A percentile compares a stretch with the other conserved stretches of the same genome.
These are phyloP conservation scores for Apotomis capreana DNA, from an alignment of 2,888 invertebrate genomes.

Conservation along the genomic window DNA sequence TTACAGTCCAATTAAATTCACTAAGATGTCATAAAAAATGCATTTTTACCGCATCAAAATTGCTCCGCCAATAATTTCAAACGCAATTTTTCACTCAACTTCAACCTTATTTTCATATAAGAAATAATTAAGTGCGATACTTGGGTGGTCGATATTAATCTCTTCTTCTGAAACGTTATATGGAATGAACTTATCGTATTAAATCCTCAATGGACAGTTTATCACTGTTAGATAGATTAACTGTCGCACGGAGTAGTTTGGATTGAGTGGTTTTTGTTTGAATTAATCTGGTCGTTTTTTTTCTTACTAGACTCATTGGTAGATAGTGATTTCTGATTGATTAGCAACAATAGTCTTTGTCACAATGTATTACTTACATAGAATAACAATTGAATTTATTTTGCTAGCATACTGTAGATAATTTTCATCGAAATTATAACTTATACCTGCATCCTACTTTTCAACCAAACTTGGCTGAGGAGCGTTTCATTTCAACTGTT, in stretches of 20 bases:
- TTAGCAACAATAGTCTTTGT: conserved; percentile 8
- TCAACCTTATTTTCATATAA: conserved; percentile 5
- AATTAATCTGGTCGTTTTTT: conserved; percentile 5
- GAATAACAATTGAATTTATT: too few relatives aligned
- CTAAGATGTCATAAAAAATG: conserved; percentile 17
- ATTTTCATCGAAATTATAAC: too few relatives aligned
- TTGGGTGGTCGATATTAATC: conserved; percentile 37
- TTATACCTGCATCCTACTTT: too few relatives aligned
- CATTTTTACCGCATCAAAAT: conserved; percentile 1
- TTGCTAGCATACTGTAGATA: too few relatives aligned
- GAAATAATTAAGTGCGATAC: conserved; percentile 4
- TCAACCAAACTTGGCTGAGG: too few relatives aligned
- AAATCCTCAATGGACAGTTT: conserved; percentile 36
- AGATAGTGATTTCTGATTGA: conserved; percentile 7
- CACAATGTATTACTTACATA: not conserved
- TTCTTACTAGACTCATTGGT: not conserved
- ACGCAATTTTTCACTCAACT: conserved; percentile 12
- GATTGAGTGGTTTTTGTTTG: conserved; percentile 28
- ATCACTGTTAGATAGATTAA: conserved; percentile 32
- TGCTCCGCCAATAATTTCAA: conserved; percentile 14
- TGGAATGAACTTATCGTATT: conserved; percentile 30
- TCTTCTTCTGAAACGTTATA: conserved; percentile 25
- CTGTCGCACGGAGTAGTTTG: conserved; percentile 5
- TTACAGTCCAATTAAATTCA: not conserved
- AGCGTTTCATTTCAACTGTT: too few relatives aligned